phyloP scores from a whole-genome alignment of 2,797 vertebrate species.

The Myotis findleyi region DNA sequence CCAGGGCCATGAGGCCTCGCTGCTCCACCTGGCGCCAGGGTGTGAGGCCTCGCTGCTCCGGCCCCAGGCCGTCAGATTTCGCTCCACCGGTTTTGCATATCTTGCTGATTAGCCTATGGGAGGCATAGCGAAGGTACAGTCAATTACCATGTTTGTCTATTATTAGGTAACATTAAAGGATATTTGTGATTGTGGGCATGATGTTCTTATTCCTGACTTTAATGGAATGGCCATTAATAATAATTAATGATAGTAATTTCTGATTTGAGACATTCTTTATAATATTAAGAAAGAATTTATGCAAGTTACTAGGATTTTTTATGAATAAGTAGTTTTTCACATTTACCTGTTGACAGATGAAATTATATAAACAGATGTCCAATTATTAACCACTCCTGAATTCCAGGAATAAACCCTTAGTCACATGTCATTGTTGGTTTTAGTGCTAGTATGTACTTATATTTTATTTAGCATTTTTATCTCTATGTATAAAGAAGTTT shows the following conservation, averaged over 20 bases:
- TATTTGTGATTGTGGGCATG: neutral
- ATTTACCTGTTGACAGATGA: neutral
- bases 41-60: no score
- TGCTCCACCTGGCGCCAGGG: no score
- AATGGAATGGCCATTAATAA: neutral
- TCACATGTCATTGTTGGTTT: neutral
- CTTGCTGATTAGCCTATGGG: no score
- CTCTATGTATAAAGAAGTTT: neutral
- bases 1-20: no score
- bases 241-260: neutral
- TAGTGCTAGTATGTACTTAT: neutral
- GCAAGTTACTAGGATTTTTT: neutral
- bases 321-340: neutral
- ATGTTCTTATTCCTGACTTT: neutral
- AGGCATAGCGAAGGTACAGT: no score
- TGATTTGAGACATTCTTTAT: neutral
- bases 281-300: neutral
- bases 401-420: neutral
- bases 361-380: neutral
- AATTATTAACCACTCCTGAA: neutral
- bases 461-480: neutral
- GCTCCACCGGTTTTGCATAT: no score
- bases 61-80: no score
- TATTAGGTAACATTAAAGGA: neutral
- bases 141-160: no score